A percentile compares a stretch with the other conserved stretches of the same genome.
These are phyloP conservation scores for Brienomyrus longianalis DNA, from an alignment of 2,113 vertebrate genomes.

Conservation along the genomic window DNA sequence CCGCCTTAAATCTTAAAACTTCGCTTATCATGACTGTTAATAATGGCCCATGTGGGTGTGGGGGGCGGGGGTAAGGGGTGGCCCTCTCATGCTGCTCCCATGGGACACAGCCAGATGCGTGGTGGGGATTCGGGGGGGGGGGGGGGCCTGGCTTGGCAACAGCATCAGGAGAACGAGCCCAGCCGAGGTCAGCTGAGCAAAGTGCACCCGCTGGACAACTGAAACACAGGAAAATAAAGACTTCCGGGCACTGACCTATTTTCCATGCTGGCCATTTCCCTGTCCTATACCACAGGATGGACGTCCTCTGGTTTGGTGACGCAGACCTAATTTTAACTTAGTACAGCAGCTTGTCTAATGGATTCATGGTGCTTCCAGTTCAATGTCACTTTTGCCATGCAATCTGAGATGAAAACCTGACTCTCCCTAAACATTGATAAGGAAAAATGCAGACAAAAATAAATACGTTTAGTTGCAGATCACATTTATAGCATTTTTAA, in stretches of 20 bases:
- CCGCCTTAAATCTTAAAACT: background rate
- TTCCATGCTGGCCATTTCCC: background rate
- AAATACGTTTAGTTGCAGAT: background rate
- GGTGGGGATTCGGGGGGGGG: background rate
- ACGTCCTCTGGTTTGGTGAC: background rate
- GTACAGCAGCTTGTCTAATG: background rate
- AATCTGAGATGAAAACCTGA: background rate
- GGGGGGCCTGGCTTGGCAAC: background rate
- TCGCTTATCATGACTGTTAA: background rate
- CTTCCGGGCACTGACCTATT: background rate
- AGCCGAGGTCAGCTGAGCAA: background rate
- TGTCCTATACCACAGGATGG: background rate
- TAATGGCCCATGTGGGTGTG: background rate
- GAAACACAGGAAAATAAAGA: background rate
- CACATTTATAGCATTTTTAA: background rate
- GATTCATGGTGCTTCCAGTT: background rate
- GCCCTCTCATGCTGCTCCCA: background rate
- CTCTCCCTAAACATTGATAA: background rate
- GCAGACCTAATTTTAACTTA: background rate
- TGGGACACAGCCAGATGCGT: background rate
- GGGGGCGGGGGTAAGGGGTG: background rate
- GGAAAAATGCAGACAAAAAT: background rate
- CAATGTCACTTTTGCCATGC: background rate
- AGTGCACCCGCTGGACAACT: background rate
- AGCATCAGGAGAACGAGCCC: background rate